Evolutionary conservation across 2,888 invertebrate genomes (phyloP).

Genomic region (Loripinus fragilis): DNA sequence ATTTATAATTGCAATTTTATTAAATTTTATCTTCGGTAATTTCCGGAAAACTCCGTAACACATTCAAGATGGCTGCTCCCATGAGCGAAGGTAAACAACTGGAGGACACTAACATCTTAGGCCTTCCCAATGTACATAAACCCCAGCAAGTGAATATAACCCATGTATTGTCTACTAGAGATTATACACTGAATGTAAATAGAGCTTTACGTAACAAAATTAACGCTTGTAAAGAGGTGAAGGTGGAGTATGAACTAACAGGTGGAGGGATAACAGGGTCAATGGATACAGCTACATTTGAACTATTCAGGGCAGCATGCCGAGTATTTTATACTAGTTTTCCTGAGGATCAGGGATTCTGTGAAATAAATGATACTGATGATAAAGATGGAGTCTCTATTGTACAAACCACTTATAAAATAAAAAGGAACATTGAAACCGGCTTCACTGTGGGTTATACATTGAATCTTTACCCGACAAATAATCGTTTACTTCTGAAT

Average conservation of each 20-base stretch:
- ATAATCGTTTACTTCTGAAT: too few species aligned
- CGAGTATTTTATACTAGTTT: neutral
- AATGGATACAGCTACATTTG: conserved; percentile 9
- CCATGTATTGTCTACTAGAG: neutral
- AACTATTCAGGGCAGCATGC: neutral
- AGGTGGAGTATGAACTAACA: neutral
- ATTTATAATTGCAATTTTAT: neutral
- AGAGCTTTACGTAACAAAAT: neutral
- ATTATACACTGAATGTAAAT: neutral
- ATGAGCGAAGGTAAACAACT: neutral
- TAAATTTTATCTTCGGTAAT: neutral
- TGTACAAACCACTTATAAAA: neutral
- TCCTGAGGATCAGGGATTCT: neutral
- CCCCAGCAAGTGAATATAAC: neutral
- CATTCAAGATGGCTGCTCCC: neutral
- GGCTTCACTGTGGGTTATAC: neutral
- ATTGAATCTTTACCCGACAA: too few species aligned
- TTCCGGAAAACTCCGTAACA: neutral
- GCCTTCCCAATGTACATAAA: neutral
- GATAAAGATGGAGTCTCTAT: neutral
- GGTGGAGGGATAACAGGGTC: neutral
- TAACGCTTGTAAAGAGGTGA: neutral
- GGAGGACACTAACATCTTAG: neutral
- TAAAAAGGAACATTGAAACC: neutral
- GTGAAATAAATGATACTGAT: neutral